Base-by-base conservation (phyloP, 2,113 vertebrate genomes). In the Chloroceryle aenea region DNA sequence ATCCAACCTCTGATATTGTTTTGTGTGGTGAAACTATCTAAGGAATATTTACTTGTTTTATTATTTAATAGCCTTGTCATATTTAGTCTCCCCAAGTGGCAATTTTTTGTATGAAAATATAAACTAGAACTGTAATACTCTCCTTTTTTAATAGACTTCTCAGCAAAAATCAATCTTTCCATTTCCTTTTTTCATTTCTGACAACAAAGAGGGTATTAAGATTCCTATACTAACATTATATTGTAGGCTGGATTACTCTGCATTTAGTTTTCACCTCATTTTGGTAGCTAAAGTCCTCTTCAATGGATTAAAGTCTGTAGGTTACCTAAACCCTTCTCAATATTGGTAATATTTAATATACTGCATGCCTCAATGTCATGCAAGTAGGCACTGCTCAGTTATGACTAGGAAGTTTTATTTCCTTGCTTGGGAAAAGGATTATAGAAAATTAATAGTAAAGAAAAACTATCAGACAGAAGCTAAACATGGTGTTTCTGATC, bases 91-190 rank as follows among this genome's bases (percentile, higher is more conserved):
- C 47, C 64, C 38, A 67, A 38, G 43, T 67, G 29, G 14, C 36
- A n/a, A 18, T 74, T 93, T 95, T 93, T 50, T 58, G 9, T 76
- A 63, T 66, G n/a, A 27, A 86, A 92, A 78, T 82, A 45, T 29
- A 90, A 97, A 89, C 25, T 34, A 17, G 72, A 78, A 84, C 92
- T 77, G 73, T 34, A 92, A 59, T 80, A 32, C 12, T 71, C 19
- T 66, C 30, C 16, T 64, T 93, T 93, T 94, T 93, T 61, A 74
- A 84, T 12, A 78, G 75, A 83, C 26, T 17, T 96, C 27, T 92
- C 78, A 90, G 52, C 11, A 77, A 90, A 96, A 94, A 95, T 94
- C 90, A 97, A 43, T 97, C 93, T 93, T 92, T 95, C 74, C 22
- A 78, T 95, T 95, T 96, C 61, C 53, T 96, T 45, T 91, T 78